These are phyloP conservation scores for Coenobita brevimanus DNA, from an alignment of 1,140 invertebrate species.

Conservation along the genomic window DNA sequence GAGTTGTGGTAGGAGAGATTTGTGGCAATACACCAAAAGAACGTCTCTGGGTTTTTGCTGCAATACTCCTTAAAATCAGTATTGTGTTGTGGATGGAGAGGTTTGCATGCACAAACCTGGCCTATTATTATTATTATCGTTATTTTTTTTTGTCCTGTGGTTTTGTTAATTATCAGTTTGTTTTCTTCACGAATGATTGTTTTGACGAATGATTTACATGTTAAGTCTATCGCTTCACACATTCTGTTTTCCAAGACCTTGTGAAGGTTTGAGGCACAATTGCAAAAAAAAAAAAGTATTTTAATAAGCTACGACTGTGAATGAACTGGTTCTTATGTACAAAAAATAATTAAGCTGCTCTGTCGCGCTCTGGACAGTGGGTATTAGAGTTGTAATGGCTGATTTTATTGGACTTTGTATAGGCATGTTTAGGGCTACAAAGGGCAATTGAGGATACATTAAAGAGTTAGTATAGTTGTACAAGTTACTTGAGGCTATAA, in stretches of 20 bases:
- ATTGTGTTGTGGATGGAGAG: neutral
- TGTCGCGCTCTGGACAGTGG: neutral
- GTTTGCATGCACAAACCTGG: neutral
- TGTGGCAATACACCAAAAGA: too few relatives aligned
- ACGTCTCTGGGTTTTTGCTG: too few relatives aligned
- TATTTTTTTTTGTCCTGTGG: constrained; percentile 1
- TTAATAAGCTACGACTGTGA: constrained; percentile 17
- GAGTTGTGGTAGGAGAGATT: too few relatives aligned
- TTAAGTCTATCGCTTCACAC: neutral
- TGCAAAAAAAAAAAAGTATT: constrained; percentile 27
- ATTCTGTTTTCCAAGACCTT: constrained; percentile 34
- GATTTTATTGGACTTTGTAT: too few relatives aligned
- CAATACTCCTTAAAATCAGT: too few relatives aligned
- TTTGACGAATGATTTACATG: constrained; percentile 36
- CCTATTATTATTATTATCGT: constrained; percentile 18
- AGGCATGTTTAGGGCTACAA: too few relatives aligned
- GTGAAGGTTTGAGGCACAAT: constrained; percentile 47
- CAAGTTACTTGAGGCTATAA: too few relatives aligned
- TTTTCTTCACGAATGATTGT: constrained; percentile 43
- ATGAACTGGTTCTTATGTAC: constrained; percentile 57
- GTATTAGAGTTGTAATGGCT: too few relatives aligned
- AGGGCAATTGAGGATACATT: too few relatives aligned
- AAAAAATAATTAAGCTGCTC: constrained; percentile 42
- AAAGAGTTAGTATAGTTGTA: too few relatives aligned
- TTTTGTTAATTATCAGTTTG: neutral